Base-by-base conservation (phyloP, 1,140 invertebrate species). In the Saxidomus purpurata region DNA sequence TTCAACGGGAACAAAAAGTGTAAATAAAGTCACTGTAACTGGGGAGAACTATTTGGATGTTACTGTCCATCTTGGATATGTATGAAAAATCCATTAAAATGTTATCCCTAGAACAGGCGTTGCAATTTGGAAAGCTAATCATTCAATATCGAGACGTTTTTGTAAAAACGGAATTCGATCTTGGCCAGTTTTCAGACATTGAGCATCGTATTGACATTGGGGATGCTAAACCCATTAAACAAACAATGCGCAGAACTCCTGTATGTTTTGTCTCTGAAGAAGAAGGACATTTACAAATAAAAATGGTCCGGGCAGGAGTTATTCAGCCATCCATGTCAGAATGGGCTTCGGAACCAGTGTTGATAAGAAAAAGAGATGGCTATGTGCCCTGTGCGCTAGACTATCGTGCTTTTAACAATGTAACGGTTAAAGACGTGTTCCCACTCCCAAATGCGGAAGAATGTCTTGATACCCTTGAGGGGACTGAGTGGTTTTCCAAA, bases 281-380 rank as follows among this genome's bases (percentile, higher is more conserved):
- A 69, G 67, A 88, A 43, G 83, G 38, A 0, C 77, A 90, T 36
- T 34, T 90, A 0, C 13, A 19, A 4, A 47, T 9, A 17, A 55
- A 15, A 4, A 55, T 55, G 84, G 36, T 87, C 8, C 28, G 77
- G 28, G 52, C 84, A 22, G 49, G 52, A n/a, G 69, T 87, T 13
- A 77, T 87, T 22, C 47, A 61, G 22, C 38, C 63, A 15, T 71
- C 34, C 17, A 61, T 15, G 0, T 87, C 84, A 34, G 69, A 76
- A 11, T 87, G 84, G 84, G 69, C 84, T 15, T 87, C 71, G 13
- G 28, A 69, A 15, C 69, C 52, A 40, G 69, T 77, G 19, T 36
- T 87, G 25, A 19, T 87, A 25, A 76, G 84, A 31, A 87, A 87
- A 36, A 22, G n/a, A 19, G 84, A 87, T 87, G 71, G 69, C 8